These are phyloP conservation scores for Pentalonia nigronervosa DNA, from an alignment of 1,140 invertebrate genomes.

Conservation along the genomic window DNA sequence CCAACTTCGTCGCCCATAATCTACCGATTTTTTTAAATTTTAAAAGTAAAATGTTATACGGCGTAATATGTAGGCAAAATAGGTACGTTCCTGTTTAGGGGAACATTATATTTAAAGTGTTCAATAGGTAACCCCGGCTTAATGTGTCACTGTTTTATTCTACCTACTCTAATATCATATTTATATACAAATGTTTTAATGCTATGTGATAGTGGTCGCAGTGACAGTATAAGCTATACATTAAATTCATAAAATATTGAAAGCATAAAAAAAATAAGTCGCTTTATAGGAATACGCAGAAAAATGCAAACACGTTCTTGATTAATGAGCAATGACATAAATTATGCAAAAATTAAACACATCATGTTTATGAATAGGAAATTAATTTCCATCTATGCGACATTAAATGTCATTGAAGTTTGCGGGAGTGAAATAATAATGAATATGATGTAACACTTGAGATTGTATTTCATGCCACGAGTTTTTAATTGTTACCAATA, in stretches of 20 bases:
- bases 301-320: not conserved
- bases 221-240: not conserved
- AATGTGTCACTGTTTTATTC: not conserved
- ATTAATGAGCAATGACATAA: not conserved
- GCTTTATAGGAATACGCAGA: too few relatives aligned
- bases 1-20: not conserved
- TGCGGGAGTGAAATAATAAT: not conserved
- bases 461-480: not conserved
- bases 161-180: too few relatives aligned
- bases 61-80: not conserved
- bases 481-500: not conserved
- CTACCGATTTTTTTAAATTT: not conserved
- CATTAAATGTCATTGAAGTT: too few relatives aligned
- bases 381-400: not conserved
- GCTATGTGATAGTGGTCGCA: not conserved
- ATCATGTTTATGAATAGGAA: not conserved
- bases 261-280: too few relatives aligned
- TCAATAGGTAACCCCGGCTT: not conserved
- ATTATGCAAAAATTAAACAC: not conserved
- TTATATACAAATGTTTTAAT: not conserved
- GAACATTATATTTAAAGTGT: not conserved
- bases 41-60: not conserved
- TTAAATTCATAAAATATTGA: not conserved
- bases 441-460: not conserved
- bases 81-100: not conserved